Percentiles rank a stretch among this genome's conserved stretches.
phyloP scores from a whole-genome alignment of 1,140 invertebrate species.

The Ips nitidus region DNA sequence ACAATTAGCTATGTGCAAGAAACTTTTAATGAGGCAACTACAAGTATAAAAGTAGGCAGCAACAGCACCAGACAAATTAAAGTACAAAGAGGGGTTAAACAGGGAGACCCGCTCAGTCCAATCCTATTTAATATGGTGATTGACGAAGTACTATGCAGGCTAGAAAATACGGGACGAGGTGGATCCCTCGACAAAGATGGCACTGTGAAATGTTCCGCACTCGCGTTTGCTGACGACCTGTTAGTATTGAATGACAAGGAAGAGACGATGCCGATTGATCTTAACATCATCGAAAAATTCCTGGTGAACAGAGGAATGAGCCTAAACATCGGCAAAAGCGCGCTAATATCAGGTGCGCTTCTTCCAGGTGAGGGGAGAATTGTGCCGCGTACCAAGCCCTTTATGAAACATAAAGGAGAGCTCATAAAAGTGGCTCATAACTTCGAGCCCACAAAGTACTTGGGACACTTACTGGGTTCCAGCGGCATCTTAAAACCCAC shows the following conservation, averaged over 20 bases:
- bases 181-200: not conserved
- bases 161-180: not conserved
- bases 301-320: conserved; percentile 7
- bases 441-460: conserved; percentile 34
- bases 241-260: conserved; percentile 17
- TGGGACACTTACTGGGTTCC: conserved; percentile 30
- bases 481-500: conserved; percentile 31
- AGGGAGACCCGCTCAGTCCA: conserved; percentile 57
- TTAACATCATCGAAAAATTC: conserved; percentile 2
- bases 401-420: not conserved
- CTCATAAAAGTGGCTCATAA: conserved; percentile 8
- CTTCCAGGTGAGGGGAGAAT: not conserved
- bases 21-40: conserved; percentile 38
- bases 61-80: conserved; percentile 34
- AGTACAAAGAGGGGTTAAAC: conserved; percentile 53
- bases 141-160: conserved; percentile 47
- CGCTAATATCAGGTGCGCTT: not conserved
- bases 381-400: not conserved
- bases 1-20: conserved; percentile 38
- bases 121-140: conserved; percentile 56
- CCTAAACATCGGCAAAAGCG: conserved; percentile 9
- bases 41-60: conserved; percentile 34
- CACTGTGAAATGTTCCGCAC: not conserved
- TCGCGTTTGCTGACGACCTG: conserved; percentile 36
- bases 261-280: not conserved